Evolutionary conservation across 2,888 invertebrate genomes (phyloP), one percentile per base, ranked within the genome.

Genomic region (Baccha elongata): DNA sequence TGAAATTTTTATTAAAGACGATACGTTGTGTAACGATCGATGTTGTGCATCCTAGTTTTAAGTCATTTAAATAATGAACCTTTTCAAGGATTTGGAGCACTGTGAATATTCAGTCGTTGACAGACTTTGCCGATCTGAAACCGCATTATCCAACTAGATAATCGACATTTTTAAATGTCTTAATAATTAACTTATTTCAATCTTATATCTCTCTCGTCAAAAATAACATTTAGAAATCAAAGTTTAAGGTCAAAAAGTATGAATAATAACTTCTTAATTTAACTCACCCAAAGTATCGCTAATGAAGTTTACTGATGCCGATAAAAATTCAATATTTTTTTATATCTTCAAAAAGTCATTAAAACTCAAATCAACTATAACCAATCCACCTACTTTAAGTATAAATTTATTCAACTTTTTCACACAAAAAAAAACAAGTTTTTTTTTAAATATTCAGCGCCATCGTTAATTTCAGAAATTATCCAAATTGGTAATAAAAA

Each of bases 401-500:
- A 8, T 29, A 11, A 17, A 37, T 55, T 55, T 13, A 55, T 37
- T 19, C 21, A 0, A 53, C 13, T 35, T 55, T n/a, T 2, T 23
- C n/a, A 19, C 0, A 35, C 37, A 11, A 55, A 21, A 21, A 15
- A 42, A 40, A 44, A 60, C 60, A 44, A 60, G 60, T 48, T 48
- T 48, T 7, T 26, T 48, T 21, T 17, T 19, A 40, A 42, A 15
- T 10, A 8, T 7, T 4, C 35, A 15, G 21, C 13, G 17, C 3
- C 10, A 6, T 13, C 15, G 26, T 60, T 26, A 26, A 60, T 26
- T 29, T 6, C 11, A 40, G 3, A 10, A 19, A 42, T 37, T 58
- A 37, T 58, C 58, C 58, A 42, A 60, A 64, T 50, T 64, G 64
- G 19, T 48, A 64, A 48, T 64, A 48, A 8, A 48, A 8, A 44